Conservation (phyloP, 2,113 vertebrate species). For the Ivindomyrus marchei region DNA sequence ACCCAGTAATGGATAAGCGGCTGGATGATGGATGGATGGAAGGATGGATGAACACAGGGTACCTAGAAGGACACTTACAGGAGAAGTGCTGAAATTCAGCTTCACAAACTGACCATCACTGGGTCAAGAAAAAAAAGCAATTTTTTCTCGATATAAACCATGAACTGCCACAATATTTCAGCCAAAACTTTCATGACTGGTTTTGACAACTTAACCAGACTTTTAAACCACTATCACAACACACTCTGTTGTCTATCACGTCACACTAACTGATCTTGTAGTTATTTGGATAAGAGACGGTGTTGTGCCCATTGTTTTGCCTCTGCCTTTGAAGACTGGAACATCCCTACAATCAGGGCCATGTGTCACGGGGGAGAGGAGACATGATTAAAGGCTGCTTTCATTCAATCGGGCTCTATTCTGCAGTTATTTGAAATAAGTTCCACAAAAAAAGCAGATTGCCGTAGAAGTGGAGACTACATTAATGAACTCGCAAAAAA, state of each 20-base stretch:
- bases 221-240: neutral
- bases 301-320: neutral
- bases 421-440: slow-evolving; percentile 20
- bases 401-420: neutral
- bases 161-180: neutral
- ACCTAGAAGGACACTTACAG: neutral
- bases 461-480: neutral
- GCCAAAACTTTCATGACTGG: neutral
- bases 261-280: neutral
- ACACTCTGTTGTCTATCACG: neutral
- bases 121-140: neutral
- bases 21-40: neutral
- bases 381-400: slow-evolving; percentile 2
- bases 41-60: neutral
- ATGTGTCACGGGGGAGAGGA: neutral
- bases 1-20: neutral
- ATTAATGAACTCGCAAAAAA: slow-evolving; percentile 13
- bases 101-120: neutral
- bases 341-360: neutral
- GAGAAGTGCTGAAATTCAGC: neutral
- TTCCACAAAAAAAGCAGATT: neutral
- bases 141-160: neutral
- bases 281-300: neutral
- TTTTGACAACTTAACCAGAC: neutral
- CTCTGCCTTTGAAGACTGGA: neutral